phyloP scores from a whole-genome alignment of 1,140 invertebrate species.

The Druon quercuslanigerum region DNA sequence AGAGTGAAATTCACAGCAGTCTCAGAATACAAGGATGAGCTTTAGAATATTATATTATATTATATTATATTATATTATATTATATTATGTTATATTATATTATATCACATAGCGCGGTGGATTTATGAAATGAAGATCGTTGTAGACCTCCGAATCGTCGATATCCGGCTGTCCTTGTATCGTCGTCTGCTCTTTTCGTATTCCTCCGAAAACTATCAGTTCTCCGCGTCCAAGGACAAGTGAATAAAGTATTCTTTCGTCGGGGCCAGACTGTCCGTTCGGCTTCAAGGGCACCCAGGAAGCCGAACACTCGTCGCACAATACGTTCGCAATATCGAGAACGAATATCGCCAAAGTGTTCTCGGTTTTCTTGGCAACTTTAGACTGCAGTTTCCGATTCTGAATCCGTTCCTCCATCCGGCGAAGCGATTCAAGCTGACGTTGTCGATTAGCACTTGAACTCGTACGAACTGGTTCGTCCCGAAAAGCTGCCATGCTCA shows the following conservation, averaged over 20 bases:
- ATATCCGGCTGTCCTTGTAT: constrained; percentile 69
- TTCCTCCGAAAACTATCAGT: constrained; percentile 95
- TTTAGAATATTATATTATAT: constrained; percentile 27
- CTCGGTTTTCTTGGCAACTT: constrained; percentile 58
- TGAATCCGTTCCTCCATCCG: constrained; percentile 79
- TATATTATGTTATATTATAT: constrained; percentile 49
- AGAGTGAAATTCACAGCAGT: constrained; percentile 26
- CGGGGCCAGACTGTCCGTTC: constrained; percentile 82
- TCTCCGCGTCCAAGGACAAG: constrained; percentile 92
- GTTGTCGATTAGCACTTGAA: constrained; percentile 75
- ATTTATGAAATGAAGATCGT: constrained; percentile 87
- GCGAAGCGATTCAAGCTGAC: constrained; percentile 79
- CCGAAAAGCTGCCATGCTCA: constrained; percentile 79
- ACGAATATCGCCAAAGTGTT: constrained; percentile 89
- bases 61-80: constrained; percentile 76
- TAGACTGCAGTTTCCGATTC: constrained; percentile 57
- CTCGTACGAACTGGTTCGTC: constrained; percentile 72
- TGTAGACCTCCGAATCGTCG: constrained; percentile 80
- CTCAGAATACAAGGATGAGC: constrained; percentile 1
- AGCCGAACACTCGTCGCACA: constrained; percentile 80
- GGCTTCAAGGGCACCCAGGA: constrained; percentile 86
- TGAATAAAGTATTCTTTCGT: constrained; percentile 93
- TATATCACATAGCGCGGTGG: constrained; percentile 85
- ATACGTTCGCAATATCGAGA: constrained; percentile 87
- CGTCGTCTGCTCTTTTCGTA: constrained; percentile 82